phyloP scores from a whole-genome alignment of 2,113 vertebrate species.

The Tilapia sparmanii region DNA sequence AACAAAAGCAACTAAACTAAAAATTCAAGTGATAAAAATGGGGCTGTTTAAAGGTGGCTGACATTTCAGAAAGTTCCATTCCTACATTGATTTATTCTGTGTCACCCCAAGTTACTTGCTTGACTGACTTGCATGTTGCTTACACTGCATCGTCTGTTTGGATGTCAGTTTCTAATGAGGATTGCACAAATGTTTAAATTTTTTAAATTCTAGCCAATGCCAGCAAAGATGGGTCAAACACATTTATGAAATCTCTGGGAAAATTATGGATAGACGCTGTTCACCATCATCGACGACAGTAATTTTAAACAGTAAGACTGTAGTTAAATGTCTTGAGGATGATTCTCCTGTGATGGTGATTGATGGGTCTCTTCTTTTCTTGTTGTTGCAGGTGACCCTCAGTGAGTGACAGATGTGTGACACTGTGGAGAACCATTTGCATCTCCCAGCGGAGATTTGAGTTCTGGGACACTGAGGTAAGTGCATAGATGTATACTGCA shows the following conservation, averaged over 20 bases:
- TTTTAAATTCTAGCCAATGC: neutral
- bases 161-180: neutral
- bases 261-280: neutral
- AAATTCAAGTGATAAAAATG: neutral
- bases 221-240: neutral
- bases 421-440: constrained; percentile 72
- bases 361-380: neutral
- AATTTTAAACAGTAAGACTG: neutral
- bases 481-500: neutral
- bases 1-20: neutral
- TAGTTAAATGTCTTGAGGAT: neutral
- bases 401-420: constrained; percentile 83
- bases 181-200: neutral
- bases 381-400: constrained; percentile 65
- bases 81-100: neutral
- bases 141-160: neutral
- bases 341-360: neutral
- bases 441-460: constrained; percentile 84
- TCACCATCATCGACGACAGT: neutral
- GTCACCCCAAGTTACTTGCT: neutral
- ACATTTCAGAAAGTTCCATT: neutral
- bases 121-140: neutral
- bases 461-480: constrained; percentile 81
- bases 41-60: neutral
- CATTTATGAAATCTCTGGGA: neutral